Evolutionary conservation across 23 tunicate genomes (phyloP).

Genomic region (Diplosoma virens): DNA sequence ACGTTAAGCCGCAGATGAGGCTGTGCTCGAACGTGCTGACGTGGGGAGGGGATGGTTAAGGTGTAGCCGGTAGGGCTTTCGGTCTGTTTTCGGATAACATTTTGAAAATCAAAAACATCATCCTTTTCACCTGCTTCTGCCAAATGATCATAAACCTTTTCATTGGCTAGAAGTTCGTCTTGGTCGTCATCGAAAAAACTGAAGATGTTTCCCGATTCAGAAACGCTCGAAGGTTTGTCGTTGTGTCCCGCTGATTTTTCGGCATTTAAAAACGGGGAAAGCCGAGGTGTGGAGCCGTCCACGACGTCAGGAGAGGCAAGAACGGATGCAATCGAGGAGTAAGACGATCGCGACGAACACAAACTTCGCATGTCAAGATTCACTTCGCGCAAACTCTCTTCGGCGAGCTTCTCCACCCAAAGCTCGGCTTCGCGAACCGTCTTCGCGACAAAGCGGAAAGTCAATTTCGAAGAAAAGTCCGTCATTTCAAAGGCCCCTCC

Average conservation of each 20-base stretch:
- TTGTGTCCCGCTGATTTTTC: neutral
- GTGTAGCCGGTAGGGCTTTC: too few relatives aligned
- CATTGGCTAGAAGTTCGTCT: too few relatives aligned
- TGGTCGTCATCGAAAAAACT: constrained; percentile 36
- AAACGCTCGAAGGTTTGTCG: neutral
- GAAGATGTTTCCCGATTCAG: constrained; percentile 19
- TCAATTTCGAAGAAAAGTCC: constrained; percentile 57
- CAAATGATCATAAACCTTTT: too few relatives aligned
- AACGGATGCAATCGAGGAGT: constrained; percentile 52
- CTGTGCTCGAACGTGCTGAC: constrained; percentile 61
- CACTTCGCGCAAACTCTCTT: constrained; percentile 71
- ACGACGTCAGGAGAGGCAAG: constrained; percentile 63
- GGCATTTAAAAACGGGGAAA: constrained; percentile 4
- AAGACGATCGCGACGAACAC: constrained; percentile 80
- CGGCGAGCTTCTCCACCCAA: constrained; percentile 63
- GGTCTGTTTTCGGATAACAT: too few relatives aligned
- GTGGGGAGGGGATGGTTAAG: neutral
- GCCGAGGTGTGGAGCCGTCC: constrained; percentile 13
- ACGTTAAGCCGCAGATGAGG: constrained; percentile 69
- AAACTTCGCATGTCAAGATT: constrained; percentile 77
- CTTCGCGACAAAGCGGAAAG: constrained; percentile 62
- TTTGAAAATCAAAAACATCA: neutral
- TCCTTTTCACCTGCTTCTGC: neutral
- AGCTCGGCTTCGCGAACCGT: constrained; percentile 59
- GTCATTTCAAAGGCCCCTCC: constrained; percentile 76